Percentiles rank a stretch among this genome's conserved stretches.
Conservation (phyloP, 2,797 vertebrate species). For the Syndactyla subalaris region DNA sequence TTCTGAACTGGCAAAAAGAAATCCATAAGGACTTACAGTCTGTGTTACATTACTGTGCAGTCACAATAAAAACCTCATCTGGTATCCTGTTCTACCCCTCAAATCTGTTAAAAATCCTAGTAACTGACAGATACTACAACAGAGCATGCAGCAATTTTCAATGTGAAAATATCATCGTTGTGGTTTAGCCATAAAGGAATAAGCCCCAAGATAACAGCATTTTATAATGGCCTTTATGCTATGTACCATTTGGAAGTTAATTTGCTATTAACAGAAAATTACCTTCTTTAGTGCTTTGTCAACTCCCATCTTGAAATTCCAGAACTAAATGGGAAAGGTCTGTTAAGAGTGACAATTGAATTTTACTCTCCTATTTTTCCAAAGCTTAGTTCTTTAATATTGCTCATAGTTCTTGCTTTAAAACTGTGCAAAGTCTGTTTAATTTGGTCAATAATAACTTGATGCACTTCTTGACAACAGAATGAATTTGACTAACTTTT, state of each 20-base stretch:
- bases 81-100: not conserved
- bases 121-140: not conserved
- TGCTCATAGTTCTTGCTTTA: not conserved
- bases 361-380: not conserved
- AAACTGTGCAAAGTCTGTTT: not conserved
- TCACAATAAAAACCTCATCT: not conserved
- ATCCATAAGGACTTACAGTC: not conserved
- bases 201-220: not conserved
- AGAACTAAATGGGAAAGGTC: not conserved
- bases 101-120: not conserved
- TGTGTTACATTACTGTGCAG: not conserved
- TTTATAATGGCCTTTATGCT: not conserved
- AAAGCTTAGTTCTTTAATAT: not conserved
- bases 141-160: not conserved
- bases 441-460: not conserved
- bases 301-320: not conserved
- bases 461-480: not conserved
- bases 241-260: not conserved
- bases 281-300: not conserved
- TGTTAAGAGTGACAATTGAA: not conserved
- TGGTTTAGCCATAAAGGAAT: not conserved
- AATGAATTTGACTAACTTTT: not conserved
- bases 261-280: not conserved
- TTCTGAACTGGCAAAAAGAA: not conserved
- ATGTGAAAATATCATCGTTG: not conserved